These are phyloP conservation scores for Geopemphigus sp. DNA, from an alignment of 1,140 invertebrate genomes.

Conservation along the genomic window DNA sequence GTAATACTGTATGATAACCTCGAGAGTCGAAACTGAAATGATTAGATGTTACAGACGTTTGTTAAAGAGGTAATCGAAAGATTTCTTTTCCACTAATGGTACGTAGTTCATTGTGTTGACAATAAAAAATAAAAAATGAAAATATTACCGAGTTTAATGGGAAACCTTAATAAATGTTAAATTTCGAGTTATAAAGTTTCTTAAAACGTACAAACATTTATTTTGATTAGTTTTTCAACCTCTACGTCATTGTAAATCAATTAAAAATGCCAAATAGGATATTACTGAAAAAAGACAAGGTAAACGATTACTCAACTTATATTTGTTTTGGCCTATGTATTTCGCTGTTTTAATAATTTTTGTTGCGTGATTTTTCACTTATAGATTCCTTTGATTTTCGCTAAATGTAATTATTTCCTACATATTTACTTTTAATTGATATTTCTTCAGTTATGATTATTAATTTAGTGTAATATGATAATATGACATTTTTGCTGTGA, in stretches of 20 bases:
- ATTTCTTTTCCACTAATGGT: conserved; percentile 33
- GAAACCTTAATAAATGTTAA: conserved; percentile 15
- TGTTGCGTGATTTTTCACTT: not conserved
- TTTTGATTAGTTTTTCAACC: conserved; percentile 13
- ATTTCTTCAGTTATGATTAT: not conserved
- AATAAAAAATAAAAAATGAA: conserved; percentile 36
- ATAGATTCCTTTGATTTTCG: not conserved
- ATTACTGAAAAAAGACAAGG: conserved; percentile 46
- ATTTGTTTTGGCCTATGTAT: conserved; percentile 11
- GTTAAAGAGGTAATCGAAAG: not conserved
- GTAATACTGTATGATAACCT: no score
- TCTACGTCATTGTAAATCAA: not conserved
- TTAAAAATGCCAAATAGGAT: conserved; percentile 46
- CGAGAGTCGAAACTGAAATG: no score
- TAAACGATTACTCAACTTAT: conserved; percentile 27
- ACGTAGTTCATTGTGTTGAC: conserved; percentile 44
- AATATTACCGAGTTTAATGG: conserved; percentile 38
- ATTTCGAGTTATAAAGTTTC: not conserved
- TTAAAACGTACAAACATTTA: not conserved
- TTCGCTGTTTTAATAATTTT: not conserved
- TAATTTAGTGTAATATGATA: not conserved
- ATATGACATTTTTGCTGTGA: no score
- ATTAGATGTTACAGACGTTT: conserved; percentile 28
- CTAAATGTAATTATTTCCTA: no score
- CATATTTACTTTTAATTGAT: not conserved